Conservation (phyloP, 2,888 invertebrate species). For the Drosophila kambysellisi region DNA sequence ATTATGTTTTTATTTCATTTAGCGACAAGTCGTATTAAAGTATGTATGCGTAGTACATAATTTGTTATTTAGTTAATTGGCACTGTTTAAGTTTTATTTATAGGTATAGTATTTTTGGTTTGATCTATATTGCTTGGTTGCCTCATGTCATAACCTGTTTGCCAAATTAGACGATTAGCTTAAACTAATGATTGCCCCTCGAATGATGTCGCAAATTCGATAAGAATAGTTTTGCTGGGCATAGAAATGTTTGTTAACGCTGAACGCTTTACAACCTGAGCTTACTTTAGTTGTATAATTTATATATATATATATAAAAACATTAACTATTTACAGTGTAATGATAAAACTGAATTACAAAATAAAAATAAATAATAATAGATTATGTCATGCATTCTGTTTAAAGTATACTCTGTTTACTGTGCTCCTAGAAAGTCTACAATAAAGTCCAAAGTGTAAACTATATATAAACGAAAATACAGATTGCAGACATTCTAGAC, state of each 20-base stretch:
- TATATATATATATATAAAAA: constrained; percentile 26
- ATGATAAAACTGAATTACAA: constrained; percentile 21
- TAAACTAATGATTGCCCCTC: constrained; percentile 67
- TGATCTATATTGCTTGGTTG: constrained; percentile 30
- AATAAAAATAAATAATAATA: constrained; percentile 52
- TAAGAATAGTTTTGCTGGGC: constrained; percentile 31
- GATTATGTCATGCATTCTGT: constrained; percentile 28
- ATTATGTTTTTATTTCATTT: constrained; percentile 11
- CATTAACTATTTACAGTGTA: constrained; percentile 63
- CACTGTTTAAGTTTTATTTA: constrained; percentile 56
- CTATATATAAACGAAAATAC: constrained; percentile 30
- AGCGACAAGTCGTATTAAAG: constrained; percentile 17
- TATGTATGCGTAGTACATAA: constrained; percentile 15
- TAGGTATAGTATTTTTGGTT: constrained; percentile 26
- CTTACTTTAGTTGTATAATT: constrained; percentile 58
- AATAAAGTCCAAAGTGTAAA: constrained; percentile 5
- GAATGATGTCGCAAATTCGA: constrained; percentile 35
- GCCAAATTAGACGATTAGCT: constrained; percentile 53
- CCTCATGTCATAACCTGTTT: constrained; percentile 12
- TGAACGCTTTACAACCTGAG: constrained; percentile 72
- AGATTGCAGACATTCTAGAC: constrained; percentile 31
- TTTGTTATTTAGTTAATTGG: constrained; percentile 67
- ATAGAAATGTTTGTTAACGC: constrained; percentile 42
- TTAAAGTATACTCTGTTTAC: constrained; percentile 2
- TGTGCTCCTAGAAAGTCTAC: constrained; percentile 11